Percentiles rank a stretch among this genome's conserved stretches.
Conservation (phyloP, 2,797 vertebrate species). For the Peromyscus eremicus region DNA sequence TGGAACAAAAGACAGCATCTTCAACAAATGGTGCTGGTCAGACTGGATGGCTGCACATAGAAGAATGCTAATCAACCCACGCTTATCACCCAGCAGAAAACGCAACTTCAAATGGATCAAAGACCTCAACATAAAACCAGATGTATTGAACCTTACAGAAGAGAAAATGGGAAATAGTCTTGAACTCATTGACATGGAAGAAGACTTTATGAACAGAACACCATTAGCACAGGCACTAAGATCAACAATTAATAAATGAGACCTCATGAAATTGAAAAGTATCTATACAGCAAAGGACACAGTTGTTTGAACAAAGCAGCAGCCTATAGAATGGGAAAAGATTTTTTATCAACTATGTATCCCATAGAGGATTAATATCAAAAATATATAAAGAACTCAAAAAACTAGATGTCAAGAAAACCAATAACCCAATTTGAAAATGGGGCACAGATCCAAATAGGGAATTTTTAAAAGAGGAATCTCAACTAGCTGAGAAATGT, state of each 20-base stretch:
- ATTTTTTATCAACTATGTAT: not conserved
- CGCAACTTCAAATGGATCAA: not conserved
- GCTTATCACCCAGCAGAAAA: not conserved
- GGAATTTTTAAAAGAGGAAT: too few relatives aligned
- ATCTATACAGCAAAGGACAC: not conserved
- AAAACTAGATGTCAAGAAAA: not conserved
- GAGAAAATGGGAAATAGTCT: not conserved
- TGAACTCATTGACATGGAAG: not conserved
- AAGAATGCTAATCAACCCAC: not conserved
- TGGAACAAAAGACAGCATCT: not conserved
- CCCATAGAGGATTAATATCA: not conserved
- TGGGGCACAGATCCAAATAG: too few relatives aligned
- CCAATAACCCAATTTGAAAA: too few relatives aligned
- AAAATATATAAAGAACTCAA: not conserved
- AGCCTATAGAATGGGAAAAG: not conserved
- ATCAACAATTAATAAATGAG: not conserved
- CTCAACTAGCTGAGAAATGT: too few relatives aligned
- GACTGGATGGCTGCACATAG: not conserved
- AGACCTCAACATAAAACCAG: not conserved
- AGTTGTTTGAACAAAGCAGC: too few relatives aligned
- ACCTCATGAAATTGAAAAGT: not conserved
- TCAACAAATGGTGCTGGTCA: not conserved
- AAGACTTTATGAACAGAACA: not conserved
- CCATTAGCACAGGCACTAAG: not conserved
- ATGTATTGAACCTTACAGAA: not conserved